Conservation (phyloP, 2,888 invertebrate species). For the Lepetodrilus schrolli region DNA sequence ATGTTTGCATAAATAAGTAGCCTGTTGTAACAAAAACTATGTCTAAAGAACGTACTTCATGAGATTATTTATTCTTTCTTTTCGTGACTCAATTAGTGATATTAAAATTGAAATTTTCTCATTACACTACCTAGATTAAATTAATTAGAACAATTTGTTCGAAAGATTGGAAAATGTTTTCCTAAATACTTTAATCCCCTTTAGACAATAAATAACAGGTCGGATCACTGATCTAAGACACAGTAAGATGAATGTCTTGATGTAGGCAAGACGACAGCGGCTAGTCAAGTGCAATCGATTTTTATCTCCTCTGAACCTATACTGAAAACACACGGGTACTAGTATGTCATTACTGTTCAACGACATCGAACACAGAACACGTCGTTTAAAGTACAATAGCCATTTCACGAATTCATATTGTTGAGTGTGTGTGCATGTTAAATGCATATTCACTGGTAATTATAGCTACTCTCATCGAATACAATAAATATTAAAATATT, state of each 20-base stretch:
- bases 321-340: too few relatives aligned
- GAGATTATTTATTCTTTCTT: conserved; percentile 1
- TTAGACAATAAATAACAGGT: conserved; percentile 16
- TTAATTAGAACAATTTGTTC: neutral
- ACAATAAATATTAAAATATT: too few relatives aligned
- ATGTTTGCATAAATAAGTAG: conserved; percentile 5
- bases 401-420: too few relatives aligned
- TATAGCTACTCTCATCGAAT: too few relatives aligned
- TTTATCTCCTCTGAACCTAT: too few relatives aligned
- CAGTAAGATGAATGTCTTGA: neutral
- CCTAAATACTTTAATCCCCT: neutral
- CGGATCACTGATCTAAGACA: neutral
- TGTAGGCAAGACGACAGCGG: neutral
- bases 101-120: conserved; percentile 18
- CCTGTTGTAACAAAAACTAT: neutral
- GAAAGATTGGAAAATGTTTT: neutral
- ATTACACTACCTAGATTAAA: neutral
- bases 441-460: too few relatives aligned
- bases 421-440: too few relatives aligned
- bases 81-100: conserved; percentile 17
- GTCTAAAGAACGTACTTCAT: neutral
- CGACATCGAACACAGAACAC: too few relatives aligned
- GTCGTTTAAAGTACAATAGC: too few relatives aligned
- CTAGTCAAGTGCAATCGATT: too few relatives aligned
- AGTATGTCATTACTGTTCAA: too few relatives aligned